Evolutionary conservation across 2,113 vertebrate genomes (phyloP), one percentile per base, ranked within the genome.

Genomic region (Mastomys natalensis): DNA sequence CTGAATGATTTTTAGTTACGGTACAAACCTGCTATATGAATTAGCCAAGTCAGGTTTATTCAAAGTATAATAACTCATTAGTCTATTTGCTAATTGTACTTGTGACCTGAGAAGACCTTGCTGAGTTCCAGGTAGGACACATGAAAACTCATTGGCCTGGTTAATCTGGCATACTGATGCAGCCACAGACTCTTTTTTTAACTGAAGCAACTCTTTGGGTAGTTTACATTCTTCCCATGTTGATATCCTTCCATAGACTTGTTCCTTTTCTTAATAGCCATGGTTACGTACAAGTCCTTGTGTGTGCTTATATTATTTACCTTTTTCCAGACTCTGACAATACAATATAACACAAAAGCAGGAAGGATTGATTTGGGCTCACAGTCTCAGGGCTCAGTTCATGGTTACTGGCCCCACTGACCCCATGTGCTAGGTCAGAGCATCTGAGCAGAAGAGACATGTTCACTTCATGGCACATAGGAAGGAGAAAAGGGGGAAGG

Each of bases 21-120:
- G 29, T 72, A 78, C 60, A 87, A 66, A 58, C 58, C n/a, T 93
- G 66, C 86, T 37, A 10, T 72, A 15, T 84, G 53, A 90, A 93
- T 93, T 24, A 60, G 7, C 29, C 26, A 77, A 58, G 45, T 37
- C 64, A 60, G 85, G 15, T 24, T 90, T 76, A 60, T 76, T 78
- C 78, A 87, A 87, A 70, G 37, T 37, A 19, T 82, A 62, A 81
- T 72, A 91, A 58, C 7, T 58, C 15, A 73, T 45, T 11, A 21
- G 9, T 86, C 76, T 76, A 55, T 90, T 93, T 90, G 37, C 17
- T 89, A 62, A 62, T 81, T 86, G 26, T 80, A 51, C n/a, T 91
- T 80, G 40, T 74, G 51, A 31, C 12, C 43, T 3, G 51, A n/a
- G 31, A 91, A 76, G 34, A 53, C 16, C 43, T 89, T 60, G 19